phyloP scores from a whole-genome alignment of 2,888 invertebrate genomes.

The Magallana nippona region DNA sequence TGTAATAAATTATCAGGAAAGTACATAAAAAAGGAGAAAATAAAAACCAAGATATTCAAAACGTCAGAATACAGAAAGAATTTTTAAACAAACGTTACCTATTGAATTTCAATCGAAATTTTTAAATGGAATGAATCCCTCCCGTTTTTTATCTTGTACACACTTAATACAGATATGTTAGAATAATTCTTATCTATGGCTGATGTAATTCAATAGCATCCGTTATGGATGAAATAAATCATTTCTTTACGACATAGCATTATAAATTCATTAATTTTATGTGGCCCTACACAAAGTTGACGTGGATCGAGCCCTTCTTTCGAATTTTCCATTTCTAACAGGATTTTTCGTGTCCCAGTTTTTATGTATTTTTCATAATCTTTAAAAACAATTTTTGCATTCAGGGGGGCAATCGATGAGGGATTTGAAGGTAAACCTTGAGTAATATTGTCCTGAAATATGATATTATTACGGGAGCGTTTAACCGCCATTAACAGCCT shows the following conservation, averaged over 20 bases:
- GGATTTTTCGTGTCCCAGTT: not conserved
- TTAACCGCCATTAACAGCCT: conserved; percentile 28
- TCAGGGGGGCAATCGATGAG: not conserved
- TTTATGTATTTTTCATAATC: conserved; percentile 15
- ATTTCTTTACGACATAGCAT: not conserved
- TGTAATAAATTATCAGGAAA: no score
- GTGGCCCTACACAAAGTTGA: not conserved
- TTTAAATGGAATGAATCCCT: no score
- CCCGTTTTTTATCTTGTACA: no score
- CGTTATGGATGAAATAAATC: not conserved
- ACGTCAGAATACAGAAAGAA: no score
- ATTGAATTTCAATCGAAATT: no score
- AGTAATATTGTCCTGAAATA: conserved; percentile 29
- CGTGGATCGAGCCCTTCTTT: not conserved
- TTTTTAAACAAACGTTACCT: no score
- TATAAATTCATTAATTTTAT: not conserved
- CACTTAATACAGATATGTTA: no score
- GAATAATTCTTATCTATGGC: no score
- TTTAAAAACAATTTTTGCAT: conserved; percentile 17
- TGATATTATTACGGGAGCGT: conserved; percentile 11
- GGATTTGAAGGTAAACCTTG: conserved; percentile 26
- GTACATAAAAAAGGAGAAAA: no score
- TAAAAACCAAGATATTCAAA: no score
- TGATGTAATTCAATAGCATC: not conserved
- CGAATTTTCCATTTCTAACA: not conserved